Evolutionary conservation across 1,140 invertebrate species (phyloP).

Genomic region (Macrocentrus cingulum): DNA sequence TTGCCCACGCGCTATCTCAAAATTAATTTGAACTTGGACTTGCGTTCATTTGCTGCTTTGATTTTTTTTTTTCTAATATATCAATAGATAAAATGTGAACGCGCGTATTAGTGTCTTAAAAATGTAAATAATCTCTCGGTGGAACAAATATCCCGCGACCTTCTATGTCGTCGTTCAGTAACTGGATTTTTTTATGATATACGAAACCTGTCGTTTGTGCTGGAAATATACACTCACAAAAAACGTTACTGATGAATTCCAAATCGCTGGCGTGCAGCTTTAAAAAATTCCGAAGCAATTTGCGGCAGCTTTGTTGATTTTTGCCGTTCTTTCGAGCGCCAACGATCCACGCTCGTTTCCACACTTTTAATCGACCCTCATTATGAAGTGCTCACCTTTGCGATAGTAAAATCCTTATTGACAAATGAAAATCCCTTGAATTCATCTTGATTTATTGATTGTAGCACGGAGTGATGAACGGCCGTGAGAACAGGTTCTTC

Average conservation of each 20-base stretch:
- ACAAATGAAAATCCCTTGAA: conserved; percentile 97
- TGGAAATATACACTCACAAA: not conserved
- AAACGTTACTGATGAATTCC: conserved; percentile 2
- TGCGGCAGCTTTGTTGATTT: not conserved
- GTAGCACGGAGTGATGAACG: conserved; percentile 84
- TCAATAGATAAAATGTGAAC: too few relatives aligned
- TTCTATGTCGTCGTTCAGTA: not conserved
- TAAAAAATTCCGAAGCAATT: conserved; percentile 14
- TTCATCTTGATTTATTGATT: conserved; percentile 96
- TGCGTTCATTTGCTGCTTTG: too few relatives aligned
- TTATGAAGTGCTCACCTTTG: conserved; percentile 60
- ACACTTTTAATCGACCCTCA: conserved; percentile 22
- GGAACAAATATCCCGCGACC: too few relatives aligned
- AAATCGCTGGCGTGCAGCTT: not conserved
- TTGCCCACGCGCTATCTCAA: too few relatives aligned
- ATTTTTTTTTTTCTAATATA: too few relatives aligned
- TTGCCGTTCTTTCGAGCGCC: not conserved
- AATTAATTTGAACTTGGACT: too few relatives aligned
- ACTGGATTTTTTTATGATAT: not conserved
- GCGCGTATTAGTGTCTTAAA: too few relatives aligned
- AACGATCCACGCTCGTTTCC: conserved; percentile 18
- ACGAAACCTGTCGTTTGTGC: not conserved
- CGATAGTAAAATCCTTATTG: conserved; percentile 88
- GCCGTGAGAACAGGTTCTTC: conserved; percentile 96
- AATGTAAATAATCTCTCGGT: too few relatives aligned